Conservation (phyloP, 2,888 invertebrate genomes). For the Caenorhabditis afra region DNA sequence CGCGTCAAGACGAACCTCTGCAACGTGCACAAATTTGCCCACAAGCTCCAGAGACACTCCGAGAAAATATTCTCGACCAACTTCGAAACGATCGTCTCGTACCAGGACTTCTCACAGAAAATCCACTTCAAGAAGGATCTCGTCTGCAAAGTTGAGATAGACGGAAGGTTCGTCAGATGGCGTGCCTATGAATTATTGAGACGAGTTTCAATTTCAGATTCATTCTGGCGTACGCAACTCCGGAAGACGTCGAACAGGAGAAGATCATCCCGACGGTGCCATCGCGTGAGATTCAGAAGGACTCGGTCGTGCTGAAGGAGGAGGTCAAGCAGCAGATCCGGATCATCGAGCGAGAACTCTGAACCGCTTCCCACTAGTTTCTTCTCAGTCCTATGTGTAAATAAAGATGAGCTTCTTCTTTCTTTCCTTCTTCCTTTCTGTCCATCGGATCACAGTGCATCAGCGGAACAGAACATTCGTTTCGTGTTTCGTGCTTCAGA, state of each 20-base stretch:
- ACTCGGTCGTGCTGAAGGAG: slow-evolving; percentile 50
- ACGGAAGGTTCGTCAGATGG: slow-evolving; percentile 59
- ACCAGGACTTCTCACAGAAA: slow-evolving; percentile 71
- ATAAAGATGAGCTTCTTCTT: slow-evolving; percentile 38
- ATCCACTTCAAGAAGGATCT: slow-evolving; percentile 71
- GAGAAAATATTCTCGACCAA: slow-evolving; percentile 65
- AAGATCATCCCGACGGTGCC: slow-evolving; percentile 61
- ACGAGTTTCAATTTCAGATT: slow-evolving; percentile 44
- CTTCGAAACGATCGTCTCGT: slow-evolving; percentile 70
- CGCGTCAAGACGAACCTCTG: slow-evolving; percentile 64
- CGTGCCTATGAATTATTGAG: slow-evolving; percentile 7
- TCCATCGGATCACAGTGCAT: neutral
- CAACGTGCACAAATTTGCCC: slow-evolving; percentile 67
- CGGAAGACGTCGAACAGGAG: slow-evolving; percentile 58
- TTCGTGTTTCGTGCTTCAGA: neutral
- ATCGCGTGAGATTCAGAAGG: slow-evolving; percentile 51
- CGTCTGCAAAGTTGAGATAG: slow-evolving; percentile 71
- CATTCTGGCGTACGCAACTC: slow-evolving; percentile 66
- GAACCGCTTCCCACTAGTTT: slow-evolving; percentile 9
- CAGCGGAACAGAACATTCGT: neutral
- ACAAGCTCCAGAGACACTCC: slow-evolving; percentile 53
- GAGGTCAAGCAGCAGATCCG: slow-evolving; percentile 39
- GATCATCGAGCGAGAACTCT: slow-evolving; percentile 38
- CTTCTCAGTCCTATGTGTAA: slow-evolving; percentile 41
- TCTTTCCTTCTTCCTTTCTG: neutral